Base-by-base conservation (phyloP, 2,797 vertebrate species). In the Pipistrellus pygmaeus region DNA sequence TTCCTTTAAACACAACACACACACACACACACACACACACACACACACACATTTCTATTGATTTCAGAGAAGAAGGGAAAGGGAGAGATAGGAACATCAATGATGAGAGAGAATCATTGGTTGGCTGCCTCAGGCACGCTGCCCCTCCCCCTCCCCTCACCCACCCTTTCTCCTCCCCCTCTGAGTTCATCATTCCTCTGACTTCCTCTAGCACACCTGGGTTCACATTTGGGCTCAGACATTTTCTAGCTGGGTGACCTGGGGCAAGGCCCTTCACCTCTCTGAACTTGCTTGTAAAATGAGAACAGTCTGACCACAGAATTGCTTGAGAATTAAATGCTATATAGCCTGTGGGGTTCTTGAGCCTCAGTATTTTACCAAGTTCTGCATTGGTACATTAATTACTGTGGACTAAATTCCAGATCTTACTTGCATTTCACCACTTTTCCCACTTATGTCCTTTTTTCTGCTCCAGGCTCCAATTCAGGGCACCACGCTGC, bases 371-470 rank as follows among this genome's bases (percentile, higher is more conserved):
- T 48, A 14, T 51, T 81, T 48, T 48, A 64, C 35, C 66, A 51
- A 46, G 46, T 8, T 15, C 20, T 62, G 11, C 18, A 35, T 23
- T 35, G 57, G 46, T 48, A 12, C 2, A 2, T 85, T 38, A 57
- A 2, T 85, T 46, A 57, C 46, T 15, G 41, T 27, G 18, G 23
- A 38, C 30, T 46, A 9, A 66, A 55, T 21, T 62, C 51, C 48
- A 82, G 46, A 48, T 44, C 86, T 68, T 55, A 94, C 64, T n/a
- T 85, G 35, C 21, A 82, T 75, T 51, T 75, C 25, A 60, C 27
- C 27, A 51, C 23, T 71, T 64, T 85, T 53, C 27, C 72, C 53
- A 73, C 23, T 55, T n/a, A 69, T 4, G 18, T 51, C 27, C 62
- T 30, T 38, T 64, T 76, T 76, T 53, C 44, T 71, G 60, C 46